These are phyloP conservation scores for Iphiclides podalirius DNA, from an alignment of 2,888 invertebrate genomes.

Conservation along the genomic window DNA sequence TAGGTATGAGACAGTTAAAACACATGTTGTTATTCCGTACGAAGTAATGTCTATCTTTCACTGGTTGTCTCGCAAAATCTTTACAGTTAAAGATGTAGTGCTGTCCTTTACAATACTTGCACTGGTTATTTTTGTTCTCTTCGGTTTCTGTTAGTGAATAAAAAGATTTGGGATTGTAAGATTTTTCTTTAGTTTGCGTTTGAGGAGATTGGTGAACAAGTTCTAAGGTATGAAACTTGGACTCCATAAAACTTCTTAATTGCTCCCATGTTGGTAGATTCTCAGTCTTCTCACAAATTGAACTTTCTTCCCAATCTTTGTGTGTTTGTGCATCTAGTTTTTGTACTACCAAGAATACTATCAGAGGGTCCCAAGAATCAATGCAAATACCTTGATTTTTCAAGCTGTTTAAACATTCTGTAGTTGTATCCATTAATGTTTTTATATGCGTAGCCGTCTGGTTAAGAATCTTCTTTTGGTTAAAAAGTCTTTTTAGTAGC, in stretches of 20 bases:
- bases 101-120: background rate
- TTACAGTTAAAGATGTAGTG: background rate
- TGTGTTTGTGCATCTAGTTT: slow-evolving; percentile 33
- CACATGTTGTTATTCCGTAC: background rate
- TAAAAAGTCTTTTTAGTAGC: slow-evolving; percentile 14
- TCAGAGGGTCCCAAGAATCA: slow-evolving; percentile 31
- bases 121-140: background rate
- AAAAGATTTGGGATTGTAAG: too few species aligned
- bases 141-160: too few species aligned
- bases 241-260: slow-evolving; percentile 23
- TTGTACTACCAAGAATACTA: slow-evolving; percentile 31
- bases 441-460: slow-evolving; percentile 11
- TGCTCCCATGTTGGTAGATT: slow-evolving; percentile 24
- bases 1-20: background rate
- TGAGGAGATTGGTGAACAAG: slow-evolving; percentile 14
- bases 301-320: slow-evolving; percentile 29
- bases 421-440: slow-evolving; percentile 20
- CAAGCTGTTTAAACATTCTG: slow-evolving; percentile 31
- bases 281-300: slow-evolving; percentile 20
- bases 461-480: slow-evolving; percentile 16
- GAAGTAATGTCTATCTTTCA: background rate
- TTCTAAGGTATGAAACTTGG: slow-evolving; percentile 27
- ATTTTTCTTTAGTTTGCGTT: too few species aligned
- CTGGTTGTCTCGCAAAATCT: background rate
- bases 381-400: slow-evolving; percentile 27